phyloP scores from a whole-genome alignment of 2,888 invertebrate species.

The Rapana venosa region DNA sequence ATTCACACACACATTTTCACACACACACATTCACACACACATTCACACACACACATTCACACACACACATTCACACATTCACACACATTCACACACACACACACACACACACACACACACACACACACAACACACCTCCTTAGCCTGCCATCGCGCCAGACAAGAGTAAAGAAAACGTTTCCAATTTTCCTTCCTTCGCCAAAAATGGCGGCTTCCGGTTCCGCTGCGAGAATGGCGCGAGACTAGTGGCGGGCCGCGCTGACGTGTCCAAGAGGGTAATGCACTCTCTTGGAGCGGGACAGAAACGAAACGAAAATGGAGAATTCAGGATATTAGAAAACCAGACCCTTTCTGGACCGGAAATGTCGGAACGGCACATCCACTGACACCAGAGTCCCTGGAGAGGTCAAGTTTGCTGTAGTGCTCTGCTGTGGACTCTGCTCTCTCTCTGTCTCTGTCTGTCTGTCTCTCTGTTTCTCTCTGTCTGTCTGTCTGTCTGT shows the following conservation, averaged over 20 bases:
- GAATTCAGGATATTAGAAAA: conserved; percentile 44
- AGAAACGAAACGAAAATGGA: conserved; percentile 39
- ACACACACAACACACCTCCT: no score
- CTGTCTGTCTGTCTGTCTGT: no score
- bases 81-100: background rate
- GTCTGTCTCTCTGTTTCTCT: no score
- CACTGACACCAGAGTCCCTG: conserved; percentile 21
- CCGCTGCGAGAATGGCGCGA: background rate
- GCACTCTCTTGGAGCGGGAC: conserved; percentile 38
- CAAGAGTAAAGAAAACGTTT: conserved; percentile 32
- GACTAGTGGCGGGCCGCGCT: background rate
- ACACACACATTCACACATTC: no score
- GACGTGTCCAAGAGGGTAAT: conserved; percentile 39
- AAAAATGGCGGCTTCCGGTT: conserved; percentile 24
- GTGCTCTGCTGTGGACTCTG: conserved; percentile 30
- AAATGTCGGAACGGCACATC: conserved; percentile 38
- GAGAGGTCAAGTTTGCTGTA: conserved; percentile 31
- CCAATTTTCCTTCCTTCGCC: background rate
- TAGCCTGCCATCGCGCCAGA: background rate
- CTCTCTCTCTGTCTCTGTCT: background rate
- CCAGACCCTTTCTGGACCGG: conserved; percentile 42
- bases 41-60: no score
- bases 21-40: no score
- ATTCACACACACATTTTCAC: background rate
- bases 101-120: no score